These are phyloP conservation scores for Ophion ventricosus DNA, from an alignment of 2,888 invertebrate genomes.

Conservation along the genomic window DNA sequence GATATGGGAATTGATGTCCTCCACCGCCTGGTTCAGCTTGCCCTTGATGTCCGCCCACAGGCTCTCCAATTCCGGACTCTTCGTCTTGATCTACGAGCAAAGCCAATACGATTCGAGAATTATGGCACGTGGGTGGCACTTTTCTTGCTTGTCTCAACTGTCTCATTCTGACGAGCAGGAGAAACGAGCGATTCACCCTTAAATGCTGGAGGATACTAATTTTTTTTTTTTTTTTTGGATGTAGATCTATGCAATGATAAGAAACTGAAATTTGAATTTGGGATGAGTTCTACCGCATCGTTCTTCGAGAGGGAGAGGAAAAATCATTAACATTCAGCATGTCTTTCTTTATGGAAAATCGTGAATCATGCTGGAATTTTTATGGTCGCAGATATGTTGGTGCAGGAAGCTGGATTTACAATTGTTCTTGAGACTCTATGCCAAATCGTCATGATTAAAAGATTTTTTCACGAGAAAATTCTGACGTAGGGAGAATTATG, in stretches of 20 bases:
- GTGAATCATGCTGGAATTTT: neutral
- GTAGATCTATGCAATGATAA: no score
- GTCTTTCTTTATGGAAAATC: neutral
- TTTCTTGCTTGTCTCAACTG: neutral
- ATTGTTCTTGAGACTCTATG: neutral
- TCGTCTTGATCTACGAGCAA: slow-evolving; percentile 75
- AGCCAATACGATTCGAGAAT: neutral
- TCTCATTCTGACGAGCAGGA: neutral
- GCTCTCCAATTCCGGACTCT: slow-evolving; percentile 78
- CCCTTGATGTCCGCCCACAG: slow-evolving; percentile 75
- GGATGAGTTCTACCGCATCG: no score
- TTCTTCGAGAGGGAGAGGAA: no score
- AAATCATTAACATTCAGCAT: no score
- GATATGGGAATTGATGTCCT: slow-evolving; percentile 77
- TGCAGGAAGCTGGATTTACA: neutral
- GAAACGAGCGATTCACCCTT: neutral
- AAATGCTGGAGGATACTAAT: no score
- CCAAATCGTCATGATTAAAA: no score
- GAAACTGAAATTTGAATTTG: no score
- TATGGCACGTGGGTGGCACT: neutral
- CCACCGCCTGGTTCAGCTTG: slow-evolving; percentile 74
- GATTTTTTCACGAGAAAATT: no score
- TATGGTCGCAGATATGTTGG: neutral
- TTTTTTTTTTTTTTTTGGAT: no score
- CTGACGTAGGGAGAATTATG: no score